Base-by-base conservation (phyloP, 2,797 vertebrate genomes). In the Sebastes itinus region DNA sequence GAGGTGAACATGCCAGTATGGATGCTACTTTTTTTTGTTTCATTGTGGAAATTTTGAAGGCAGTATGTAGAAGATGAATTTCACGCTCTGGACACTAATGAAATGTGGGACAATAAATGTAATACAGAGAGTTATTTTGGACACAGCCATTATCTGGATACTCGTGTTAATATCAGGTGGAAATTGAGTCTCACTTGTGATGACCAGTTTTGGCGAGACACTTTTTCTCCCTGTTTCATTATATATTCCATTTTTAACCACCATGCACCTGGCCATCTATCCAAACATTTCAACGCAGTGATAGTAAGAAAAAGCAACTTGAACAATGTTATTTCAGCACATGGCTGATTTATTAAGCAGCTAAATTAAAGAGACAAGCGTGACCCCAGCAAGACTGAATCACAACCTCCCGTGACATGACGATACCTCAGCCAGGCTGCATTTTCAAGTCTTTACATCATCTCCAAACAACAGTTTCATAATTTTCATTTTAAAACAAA, bases 361-460 rank as follows among this genome's bases (percentile, higher is more conserved):
- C 75, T 89, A 74, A 90, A 80, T 71, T 67, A 83, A 82, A 67
- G 16, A 88, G 76, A 80, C 81, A 63, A 70, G 72, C 56, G 22
- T 42, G 84, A 90, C 72, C 83, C 61, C 78, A n/a, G 69, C 42
- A 67, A 73, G 74, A 75, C 74, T 62, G 46, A 84, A 78, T 68
- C 80, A 56, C 62, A 38, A 60, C 71, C 80, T 63, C 55, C 60
- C 2, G 1, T 64, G 67, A 79, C 78, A 63, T 2, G 13, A 54
- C 1, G 32, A 70, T 1, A 49, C 70, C 68, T 76, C 74, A 6
- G 74, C 38, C 61, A 7, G 32, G 32, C 59, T 14, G 27, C 75
- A 7, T 78, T 85, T 86, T 87, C 84, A 76, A 71, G 79, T 75
- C 35, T 78, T 87, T 84, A 73, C 75, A 83, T 90, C 88, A 75